Evolutionary conservation across 2,113 vertebrate species (phyloP).

Genomic region (Mungos mungo): DNA sequence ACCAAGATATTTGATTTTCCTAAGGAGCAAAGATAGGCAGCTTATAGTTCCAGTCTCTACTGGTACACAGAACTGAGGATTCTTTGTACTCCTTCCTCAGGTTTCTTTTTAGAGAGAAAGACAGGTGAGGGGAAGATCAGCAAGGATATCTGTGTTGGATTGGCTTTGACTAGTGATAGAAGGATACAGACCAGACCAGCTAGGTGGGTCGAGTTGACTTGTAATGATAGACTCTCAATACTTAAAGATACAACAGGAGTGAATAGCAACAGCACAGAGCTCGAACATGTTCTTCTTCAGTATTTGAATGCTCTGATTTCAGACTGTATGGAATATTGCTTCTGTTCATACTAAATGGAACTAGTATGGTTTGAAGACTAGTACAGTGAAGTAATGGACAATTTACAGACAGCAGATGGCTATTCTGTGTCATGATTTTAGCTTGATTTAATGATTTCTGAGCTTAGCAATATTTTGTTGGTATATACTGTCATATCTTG

Average conservation of each 20-base stretch:
- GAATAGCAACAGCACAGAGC: background rate
- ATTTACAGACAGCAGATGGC: background rate
- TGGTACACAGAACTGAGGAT: background rate
- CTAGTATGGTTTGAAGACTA: background rate
- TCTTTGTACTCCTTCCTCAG: background rate
- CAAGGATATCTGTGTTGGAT: background rate
- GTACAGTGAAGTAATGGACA: background rate
- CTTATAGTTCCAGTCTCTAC: background rate
- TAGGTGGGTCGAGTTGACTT: background rate
- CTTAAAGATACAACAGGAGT: background rate
- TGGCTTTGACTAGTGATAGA: background rate
- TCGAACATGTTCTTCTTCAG: background rate
- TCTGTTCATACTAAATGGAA: background rate
- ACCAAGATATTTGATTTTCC: background rate
- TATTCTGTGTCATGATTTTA: background rate
- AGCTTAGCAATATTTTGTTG: slow-evolving; percentile 37
- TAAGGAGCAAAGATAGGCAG: background rate
- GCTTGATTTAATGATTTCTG: slow-evolving; percentile 58
- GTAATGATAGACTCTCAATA: background rate
- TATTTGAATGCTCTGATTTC: background rate
- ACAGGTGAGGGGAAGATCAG: background rate
- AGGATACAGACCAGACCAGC: background rate
- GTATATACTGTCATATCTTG: background rate
- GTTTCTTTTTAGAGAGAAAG: background rate
- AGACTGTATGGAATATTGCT: background rate